Percentiles rank a stretch among this genome's conserved stretches.
These are phyloP conservation scores for Pocillopora grandis DNA, from an alignment of 92 coral and sea anemone species.

Conservation along the genomic window DNA sequence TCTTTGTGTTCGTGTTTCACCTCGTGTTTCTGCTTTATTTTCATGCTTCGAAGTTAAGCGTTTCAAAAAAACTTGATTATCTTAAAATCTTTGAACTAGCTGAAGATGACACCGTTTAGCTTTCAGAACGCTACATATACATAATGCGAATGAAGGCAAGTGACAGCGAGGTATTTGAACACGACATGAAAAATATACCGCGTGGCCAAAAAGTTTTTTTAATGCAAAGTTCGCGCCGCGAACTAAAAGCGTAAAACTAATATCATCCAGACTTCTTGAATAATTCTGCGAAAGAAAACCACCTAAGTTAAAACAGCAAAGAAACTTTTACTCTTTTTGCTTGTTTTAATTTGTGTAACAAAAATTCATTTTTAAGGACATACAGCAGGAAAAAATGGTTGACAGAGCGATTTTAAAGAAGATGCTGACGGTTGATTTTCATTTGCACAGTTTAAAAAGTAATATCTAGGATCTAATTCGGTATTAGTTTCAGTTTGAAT, in stretches of 20 bases:
- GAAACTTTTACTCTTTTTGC: not conserved
- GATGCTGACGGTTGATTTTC: not conserved
- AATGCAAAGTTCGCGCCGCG: slow-evolving; percentile 11
- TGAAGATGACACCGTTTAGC: not conserved
- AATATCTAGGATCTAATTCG: too few relatives aligned
- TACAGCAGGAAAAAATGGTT: too few relatives aligned
- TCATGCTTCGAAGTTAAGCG: slow-evolving; percentile 7
- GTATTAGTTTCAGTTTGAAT: not conserved
- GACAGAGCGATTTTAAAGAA: too few relatives aligned
- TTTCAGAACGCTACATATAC: not conserved
- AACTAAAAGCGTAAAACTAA: not conserved
- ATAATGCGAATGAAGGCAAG: not conserved
- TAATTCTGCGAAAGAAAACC: not conserved
- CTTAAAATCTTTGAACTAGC: not conserved
- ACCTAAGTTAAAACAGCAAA: not conserved
- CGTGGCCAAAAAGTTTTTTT: not conserved
- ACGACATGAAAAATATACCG: slow-evolving; percentile 9
- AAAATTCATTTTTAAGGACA: too few relatives aligned
- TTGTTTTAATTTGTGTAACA: too few relatives aligned
- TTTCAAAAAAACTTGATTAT: not conserved
- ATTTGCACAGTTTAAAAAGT: not conserved
- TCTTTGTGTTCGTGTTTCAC: slow-evolving; percentile 22
- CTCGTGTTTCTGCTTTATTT: slow-evolving; percentile 18
- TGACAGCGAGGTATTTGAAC: not conserved
- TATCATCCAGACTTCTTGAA: not conserved